phyloP scores from a whole-genome alignment of 1,140 invertebrate species.

The Agrypnia vestita region DNA sequence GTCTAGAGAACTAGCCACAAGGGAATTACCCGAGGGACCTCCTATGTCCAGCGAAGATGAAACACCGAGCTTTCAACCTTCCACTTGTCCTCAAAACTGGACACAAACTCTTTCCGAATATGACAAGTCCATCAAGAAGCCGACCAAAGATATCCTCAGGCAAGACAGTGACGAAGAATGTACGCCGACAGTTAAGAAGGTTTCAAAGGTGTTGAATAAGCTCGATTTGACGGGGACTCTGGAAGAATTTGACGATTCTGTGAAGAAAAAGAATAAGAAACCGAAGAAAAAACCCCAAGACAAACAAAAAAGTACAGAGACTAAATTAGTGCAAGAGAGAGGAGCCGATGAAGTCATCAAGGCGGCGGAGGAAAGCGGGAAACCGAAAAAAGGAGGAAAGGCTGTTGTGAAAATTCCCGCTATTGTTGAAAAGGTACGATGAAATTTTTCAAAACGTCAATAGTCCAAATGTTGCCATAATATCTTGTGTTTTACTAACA shows the following conservation, averaged over 20 bases:
- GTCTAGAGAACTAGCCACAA: slow-evolving; percentile 67
- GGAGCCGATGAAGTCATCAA: slow-evolving; percentile 63
- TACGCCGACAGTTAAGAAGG: slow-evolving; percentile 46
- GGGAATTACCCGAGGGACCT: slow-evolving; percentile 62
- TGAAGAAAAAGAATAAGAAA: slow-evolving; percentile 70
- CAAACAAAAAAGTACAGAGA: slow-evolving; percentile 62
- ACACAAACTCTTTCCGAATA: slow-evolving; percentile 62
- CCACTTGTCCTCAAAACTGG: slow-evolving; percentile 66
- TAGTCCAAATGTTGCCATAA: no score
- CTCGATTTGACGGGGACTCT: slow-evolving; percentile 71
- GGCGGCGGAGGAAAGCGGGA: slow-evolving; percentile 52
- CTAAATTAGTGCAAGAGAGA: slow-evolving; percentile 56
- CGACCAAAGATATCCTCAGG: slow-evolving; percentile 38
- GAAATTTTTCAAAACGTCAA: no score
- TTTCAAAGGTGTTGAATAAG: slow-evolving; percentile 63
- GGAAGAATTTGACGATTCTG: slow-evolving; percentile 71
- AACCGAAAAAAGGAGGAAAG: slow-evolving; percentile 60
- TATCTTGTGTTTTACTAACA: no score
- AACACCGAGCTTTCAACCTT: slow-evolving; percentile 61
- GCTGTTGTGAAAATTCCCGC: slow-evolving; percentile 63
- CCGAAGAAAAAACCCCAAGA: slow-evolving; percentile 67
- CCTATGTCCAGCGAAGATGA: slow-evolving; percentile 70
- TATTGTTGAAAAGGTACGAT: slow-evolving; percentile 70
- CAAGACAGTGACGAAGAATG: slow-evolving; percentile 37
- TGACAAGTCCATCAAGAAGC: slow-evolving; percentile 42